Percentiles rank a stretch among this genome's conserved stretches.
These are phyloP conservation scores for Pitta sordida DNA, from an alignment of 2,113 vertebrate genomes.

Conservation along the genomic window DNA sequence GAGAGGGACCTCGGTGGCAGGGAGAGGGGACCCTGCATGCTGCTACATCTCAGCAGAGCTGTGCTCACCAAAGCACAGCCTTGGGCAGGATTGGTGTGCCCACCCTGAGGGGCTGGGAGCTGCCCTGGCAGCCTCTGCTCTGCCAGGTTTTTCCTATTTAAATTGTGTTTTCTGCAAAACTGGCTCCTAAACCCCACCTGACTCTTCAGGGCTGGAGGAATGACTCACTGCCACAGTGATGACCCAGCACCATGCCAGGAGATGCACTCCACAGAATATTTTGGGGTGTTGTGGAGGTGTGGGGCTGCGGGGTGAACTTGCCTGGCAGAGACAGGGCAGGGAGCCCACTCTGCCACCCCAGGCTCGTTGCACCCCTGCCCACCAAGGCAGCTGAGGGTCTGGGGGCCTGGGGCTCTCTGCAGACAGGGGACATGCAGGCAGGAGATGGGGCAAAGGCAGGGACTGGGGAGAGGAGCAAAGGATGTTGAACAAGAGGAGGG, in stretches of 20 bases:
- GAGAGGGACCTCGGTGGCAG: background rate
- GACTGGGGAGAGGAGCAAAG: background rate
- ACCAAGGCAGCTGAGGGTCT: accelerated
- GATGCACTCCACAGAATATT: background rate
- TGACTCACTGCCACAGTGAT: accelerated
- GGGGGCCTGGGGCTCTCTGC: background rate
- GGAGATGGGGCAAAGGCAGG: background rate
- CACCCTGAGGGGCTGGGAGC: background rate
- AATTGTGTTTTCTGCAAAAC: background rate
- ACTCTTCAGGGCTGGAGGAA: background rate
- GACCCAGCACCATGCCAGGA: background rate
- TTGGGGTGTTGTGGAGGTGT: background rate
- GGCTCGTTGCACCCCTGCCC: background rate
- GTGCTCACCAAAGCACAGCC: background rate
- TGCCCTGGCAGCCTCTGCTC: background rate
- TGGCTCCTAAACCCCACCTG: background rate
- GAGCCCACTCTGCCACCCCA: background rate
- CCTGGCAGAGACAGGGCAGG: background rate
- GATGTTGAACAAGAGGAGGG: background rate
- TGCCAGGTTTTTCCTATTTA: background rate
- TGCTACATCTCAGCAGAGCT: background rate
- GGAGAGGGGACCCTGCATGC: background rate
- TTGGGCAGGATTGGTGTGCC: background rate
- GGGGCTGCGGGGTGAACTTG: background rate
- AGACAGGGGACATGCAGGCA: background rate